Conservation (phyloP, 2,888 invertebrate genomes). For the Belgica antarctica region DNA sequence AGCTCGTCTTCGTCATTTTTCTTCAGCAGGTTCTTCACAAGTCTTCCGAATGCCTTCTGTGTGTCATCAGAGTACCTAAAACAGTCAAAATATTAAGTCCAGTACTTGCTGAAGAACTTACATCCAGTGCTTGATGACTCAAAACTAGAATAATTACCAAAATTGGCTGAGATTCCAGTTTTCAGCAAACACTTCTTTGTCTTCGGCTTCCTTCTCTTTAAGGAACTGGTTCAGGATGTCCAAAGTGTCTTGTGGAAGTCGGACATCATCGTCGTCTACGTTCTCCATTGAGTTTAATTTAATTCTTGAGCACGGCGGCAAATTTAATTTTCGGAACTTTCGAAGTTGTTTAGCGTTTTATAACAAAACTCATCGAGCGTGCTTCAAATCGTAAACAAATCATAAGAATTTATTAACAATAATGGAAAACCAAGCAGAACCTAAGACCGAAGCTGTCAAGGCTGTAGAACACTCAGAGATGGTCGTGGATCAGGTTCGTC, state of each 20-base stretch:
- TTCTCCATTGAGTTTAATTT: conserved; percentile 14
- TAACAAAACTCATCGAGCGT: not conserved
- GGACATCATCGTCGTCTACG: conserved; percentile 60
- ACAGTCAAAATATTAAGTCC: conserved; percentile 72
- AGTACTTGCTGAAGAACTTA: conserved; percentile 26
- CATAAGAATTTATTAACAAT: not conserved
- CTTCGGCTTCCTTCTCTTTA: conserved; percentile 64
- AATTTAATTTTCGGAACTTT: not conserved
- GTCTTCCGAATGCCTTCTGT: conserved; percentile 66
- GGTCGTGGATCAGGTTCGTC: too few relatives aligned
- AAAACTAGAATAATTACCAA: conserved; percentile 31
- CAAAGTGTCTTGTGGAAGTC: conserved; percentile 69
- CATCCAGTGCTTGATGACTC: not conserved
- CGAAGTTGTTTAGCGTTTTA: not conserved
- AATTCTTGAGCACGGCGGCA: not conserved
- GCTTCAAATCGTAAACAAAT: not conserved
- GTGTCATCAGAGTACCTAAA: conserved; percentile 94
- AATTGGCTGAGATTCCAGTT: conserved; percentile 31
- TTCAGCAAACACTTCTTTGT: conserved; percentile 51
- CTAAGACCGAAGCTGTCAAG: too few relatives aligned
- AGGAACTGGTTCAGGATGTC: conserved; percentile 76
- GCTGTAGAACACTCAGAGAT: not conserved
- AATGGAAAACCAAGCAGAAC: not conserved
- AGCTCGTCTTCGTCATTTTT: conserved; percentile 51
- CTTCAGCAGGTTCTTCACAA: conserved; percentile 60